Base-by-base conservation (phyloP, 2,888 invertebrate genomes). In the Hydropsyche betteni region DNA sequence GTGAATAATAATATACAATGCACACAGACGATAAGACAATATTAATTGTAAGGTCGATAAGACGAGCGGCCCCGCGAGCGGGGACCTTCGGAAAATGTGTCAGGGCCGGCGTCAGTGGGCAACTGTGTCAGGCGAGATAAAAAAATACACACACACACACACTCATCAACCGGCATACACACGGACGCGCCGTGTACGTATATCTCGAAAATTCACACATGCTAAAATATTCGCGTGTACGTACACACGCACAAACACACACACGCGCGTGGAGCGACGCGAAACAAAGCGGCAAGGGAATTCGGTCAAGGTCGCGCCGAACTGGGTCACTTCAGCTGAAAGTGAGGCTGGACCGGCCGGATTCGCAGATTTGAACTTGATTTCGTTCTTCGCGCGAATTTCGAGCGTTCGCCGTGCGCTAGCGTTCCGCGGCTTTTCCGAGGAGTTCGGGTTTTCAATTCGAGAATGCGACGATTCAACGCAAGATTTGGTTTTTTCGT, bases 251-350 rank as follows among this genome's bases (percentile, higher is more conserved):
- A 44, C 10, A 44, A 44, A 44, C 6, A 44, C 7, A 44, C 7
- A 7, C 44, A 10, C 44, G 44, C 3, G 44, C 44, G 44, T 10
- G 44, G 10, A 44, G 44, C 44, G 10, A 1, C 44, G 36, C 34
- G 36, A 75, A 77, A 76, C 76, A 76, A 73, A 77, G 76, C 77
- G 51, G 58, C 44, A 74, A n/a, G 74, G 86, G 87, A 87, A 87
- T 87, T 87, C 86, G 87, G 86, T 87, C 87, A 86, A 86, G 87
- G 87, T 86, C 86, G 85, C 81, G 81, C 81, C 86, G 86, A 88
- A 87, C 87, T 77, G 75, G 79, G 79, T 77, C 79, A 77, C 76
- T 81, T 81, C 83, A 82, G 83, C 83, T 82, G 84, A 84, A 84
- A 84, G 84, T 84, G 84, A 84, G 84, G 84, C 83, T 83, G 83